Base-by-base conservation (phyloP, 2,113 vertebrate genomes). In the Okapia johnstoni region DNA sequence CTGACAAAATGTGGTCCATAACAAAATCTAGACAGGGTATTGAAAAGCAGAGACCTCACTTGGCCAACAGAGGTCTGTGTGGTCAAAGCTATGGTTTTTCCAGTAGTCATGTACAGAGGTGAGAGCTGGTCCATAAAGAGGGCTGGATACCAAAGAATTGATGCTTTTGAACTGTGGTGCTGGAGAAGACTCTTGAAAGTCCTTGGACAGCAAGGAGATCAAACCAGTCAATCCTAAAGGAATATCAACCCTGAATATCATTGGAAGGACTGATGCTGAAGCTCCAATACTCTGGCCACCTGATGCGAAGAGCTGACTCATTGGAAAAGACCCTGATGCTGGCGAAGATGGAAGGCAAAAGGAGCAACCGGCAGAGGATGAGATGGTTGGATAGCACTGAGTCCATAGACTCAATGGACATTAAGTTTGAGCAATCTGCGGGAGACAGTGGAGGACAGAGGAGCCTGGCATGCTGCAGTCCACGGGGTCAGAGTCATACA, bases 401-500 rank as follows among this genome's bases (percentile, higher is more conserved):
- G 61, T 66, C n/a, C n/a, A 40, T 73, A 23, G 36, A 73, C 66
- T 23, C 70, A 76, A 26, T 26, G 70, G 70, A 76, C 0, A 0
- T 76, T 76, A 43, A 76, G 26, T 26, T 4, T 76, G 70, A 43
- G 70, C 12, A 43, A 43, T 26, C 11, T 76, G 21, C 1, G 1
- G 70, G 40, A 76, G 40, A 43, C 36, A 43, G 70, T 43, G 40
- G 70, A 43, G 23, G 70, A 43, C 70, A 43, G 40, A 76, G 70
- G 23, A 76, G 40, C 40, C 70, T 43, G 70, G 15, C 2, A 0
- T 26, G 40, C 70, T 43, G 40, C 23, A 43, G 23, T 26, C 12
- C 70, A 2, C 43, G 25, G 3, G 70, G 40, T 43, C 40, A 6
- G 23, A 43, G 6, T 26, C 2, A 0, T 13, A 43, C 6, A 2